Conservation (phyloP, 2,797 vertebrate genomes). For the Eptatretus atami region DNA sequence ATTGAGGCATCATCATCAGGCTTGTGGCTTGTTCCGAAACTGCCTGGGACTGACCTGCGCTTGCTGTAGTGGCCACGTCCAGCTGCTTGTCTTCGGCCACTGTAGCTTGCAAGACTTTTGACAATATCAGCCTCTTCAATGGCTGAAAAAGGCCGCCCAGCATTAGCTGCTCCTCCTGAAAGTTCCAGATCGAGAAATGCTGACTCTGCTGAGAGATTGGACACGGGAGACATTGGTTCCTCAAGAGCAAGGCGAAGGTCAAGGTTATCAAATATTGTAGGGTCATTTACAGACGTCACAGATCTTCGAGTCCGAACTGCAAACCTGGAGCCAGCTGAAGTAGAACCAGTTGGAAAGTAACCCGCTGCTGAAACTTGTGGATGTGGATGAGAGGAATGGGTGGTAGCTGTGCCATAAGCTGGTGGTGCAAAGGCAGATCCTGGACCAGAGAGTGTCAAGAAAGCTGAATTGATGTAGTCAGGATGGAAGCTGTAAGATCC, state of each 20-base stretch:
- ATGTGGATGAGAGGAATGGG: no score
- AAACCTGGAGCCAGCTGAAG: conserved; percentile 47
- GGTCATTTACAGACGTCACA: no score
- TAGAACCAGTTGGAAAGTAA: conserved; percentile 19
- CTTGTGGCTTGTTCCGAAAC: conserved; percentile 61
- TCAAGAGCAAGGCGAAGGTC: conserved; percentile 70
- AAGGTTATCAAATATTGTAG: conserved; percentile 41
- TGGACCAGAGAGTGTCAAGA: no score
- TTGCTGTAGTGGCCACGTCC: conserved; percentile 39
- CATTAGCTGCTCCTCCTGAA: conserved; percentile 40
- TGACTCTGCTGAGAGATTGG: conserved; percentile 81
- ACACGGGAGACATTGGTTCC: conserved; percentile 81
- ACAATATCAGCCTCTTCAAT: no score
- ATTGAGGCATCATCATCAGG: conserved; percentile 84
- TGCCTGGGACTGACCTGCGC: conserved; percentile 57
- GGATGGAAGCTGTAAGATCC: conserved; percentile 14
- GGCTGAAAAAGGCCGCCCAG: conserved; percentile 32
- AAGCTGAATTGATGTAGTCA: no score
- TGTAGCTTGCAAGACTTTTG: conserved; percentile 16
- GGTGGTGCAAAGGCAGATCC: no score
- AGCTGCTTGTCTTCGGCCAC: conserved; percentile 62
- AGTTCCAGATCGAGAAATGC: conserved; percentile 93
- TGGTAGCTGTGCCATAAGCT: no score
- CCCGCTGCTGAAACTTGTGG: no score
- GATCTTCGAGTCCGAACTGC: conserved; percentile 37